These are phyloP conservation scores for Phenacoccus solenopsis DNA, from an alignment of 1,140 invertebrate species.

Conservation along the genomic window DNA sequence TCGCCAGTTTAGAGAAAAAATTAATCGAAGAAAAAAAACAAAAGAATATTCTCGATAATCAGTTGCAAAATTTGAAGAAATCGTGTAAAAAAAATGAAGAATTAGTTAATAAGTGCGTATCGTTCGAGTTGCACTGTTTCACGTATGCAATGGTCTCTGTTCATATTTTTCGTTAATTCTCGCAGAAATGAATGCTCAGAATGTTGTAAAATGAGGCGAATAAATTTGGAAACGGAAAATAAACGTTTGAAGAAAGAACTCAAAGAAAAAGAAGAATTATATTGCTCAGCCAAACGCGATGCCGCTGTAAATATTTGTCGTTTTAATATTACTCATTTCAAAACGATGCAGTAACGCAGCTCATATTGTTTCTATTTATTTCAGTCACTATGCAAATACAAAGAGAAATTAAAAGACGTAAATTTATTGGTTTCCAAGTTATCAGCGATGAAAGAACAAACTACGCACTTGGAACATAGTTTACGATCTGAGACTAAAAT, in stretches of 20 bases:
- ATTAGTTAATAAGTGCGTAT: constrained; percentile 24
- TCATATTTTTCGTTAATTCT: constrained; percentile 9
- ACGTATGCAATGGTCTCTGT: no score
- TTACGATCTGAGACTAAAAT: constrained; percentile 89
- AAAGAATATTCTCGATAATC: constrained; percentile 56
- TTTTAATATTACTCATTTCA: constrained; percentile 39
- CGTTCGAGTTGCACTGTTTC: no score
- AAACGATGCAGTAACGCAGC: constrained; percentile 40
- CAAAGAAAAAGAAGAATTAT: constrained; percentile 60
- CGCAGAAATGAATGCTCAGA: constrained; percentile 56
- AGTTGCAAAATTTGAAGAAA: constrained; percentile 61
- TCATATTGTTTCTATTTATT: constrained; percentile 22
- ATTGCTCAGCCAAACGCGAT: constrained; percentile 40
- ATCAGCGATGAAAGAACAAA: constrained; percentile 69
- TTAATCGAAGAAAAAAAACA: constrained; percentile 71
- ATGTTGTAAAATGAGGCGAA: constrained; percentile 53
- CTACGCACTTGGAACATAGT: constrained; percentile 75
- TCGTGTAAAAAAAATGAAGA: constrained; percentile 38
- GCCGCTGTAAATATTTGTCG: constrained; percentile 36
- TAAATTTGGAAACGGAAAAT: constrained; percentile 65
- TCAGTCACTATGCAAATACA: constrained; percentile 41
- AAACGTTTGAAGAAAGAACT: constrained; percentile 58
- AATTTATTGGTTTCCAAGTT: constrained; percentile 70
- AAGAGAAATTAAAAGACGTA: constrained; percentile 61
- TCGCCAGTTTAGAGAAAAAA: constrained; percentile 61